These are phyloP conservation scores for Colletes gigas DNA, from an alignment of 1,140 invertebrate species.

Conservation along the genomic window DNA sequence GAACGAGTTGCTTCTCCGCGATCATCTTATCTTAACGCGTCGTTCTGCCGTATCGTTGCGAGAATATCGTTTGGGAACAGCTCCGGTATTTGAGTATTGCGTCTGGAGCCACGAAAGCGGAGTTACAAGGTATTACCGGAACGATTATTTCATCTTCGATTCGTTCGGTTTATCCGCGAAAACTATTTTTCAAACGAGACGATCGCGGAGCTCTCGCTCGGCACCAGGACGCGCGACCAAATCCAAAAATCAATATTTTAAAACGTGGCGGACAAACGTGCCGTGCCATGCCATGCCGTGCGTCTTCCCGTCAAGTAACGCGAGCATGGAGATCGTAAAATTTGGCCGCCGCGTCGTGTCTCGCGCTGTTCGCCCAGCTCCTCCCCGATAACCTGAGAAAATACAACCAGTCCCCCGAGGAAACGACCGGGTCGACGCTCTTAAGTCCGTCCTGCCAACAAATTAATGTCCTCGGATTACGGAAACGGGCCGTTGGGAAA, in stretches of 20 bases:
- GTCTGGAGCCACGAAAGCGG: too few relatives aligned
- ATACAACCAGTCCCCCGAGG: constrained; percentile 59
- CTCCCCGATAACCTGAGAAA: constrained; percentile 67
- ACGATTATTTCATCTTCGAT: background rate
- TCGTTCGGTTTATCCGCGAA: background rate
- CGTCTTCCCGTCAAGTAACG: background rate
- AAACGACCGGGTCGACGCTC: constrained; percentile 52
- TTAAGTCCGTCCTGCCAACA: constrained; percentile 63
- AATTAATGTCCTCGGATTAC: constrained; percentile 71
- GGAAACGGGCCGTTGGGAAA: constrained; percentile 63
- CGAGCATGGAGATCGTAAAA: constrained; percentile 52
- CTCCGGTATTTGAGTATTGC: background rate
- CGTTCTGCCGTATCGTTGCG: too few relatives aligned
- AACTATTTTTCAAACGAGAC: background rate
- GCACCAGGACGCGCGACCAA: constrained; percentile 1
- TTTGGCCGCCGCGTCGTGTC: constrained; percentile 52
- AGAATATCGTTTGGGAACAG: background rate
- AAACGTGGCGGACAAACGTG: background rate
- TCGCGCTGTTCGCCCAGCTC: constrained; percentile 40
- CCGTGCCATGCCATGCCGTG: too few relatives aligned
- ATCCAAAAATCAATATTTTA: constrained; percentile 56
- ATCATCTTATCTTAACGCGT: too few relatives aligned
- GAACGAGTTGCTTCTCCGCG: too few relatives aligned
- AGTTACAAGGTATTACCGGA: too few relatives aligned
- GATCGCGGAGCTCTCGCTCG: background rate